A percentile compares a stretch with the other conserved stretches of the same genome.
Evolutionary conservation across 1,140 invertebrate genomes (phyloP).

Genomic region (Teleopsis dalmanni): DNA sequence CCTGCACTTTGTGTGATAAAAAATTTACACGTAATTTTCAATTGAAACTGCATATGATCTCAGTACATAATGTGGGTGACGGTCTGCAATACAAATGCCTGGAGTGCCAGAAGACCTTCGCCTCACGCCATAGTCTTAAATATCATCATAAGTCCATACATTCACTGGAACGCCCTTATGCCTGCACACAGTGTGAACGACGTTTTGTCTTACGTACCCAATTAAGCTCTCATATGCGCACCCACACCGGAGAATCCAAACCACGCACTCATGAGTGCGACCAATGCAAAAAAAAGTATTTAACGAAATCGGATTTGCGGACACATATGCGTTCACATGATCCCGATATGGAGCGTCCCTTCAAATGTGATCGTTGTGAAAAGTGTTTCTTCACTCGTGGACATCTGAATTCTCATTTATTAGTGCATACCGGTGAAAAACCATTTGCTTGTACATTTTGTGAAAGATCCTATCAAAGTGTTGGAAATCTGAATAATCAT

Average conservation of each 20-base stretch:
- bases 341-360: slow-evolving; percentile 32
- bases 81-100: slow-evolving; percentile 29
- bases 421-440: slow-evolving; percentile 38
- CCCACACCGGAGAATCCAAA: slow-evolving; percentile 43
- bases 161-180: slow-evolving; percentile 44
- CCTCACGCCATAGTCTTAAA: slow-evolving; percentile 32
- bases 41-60: slow-evolving; percentile 32
- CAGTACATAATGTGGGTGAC: slow-evolving; percentile 30
- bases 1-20: slow-evolving; percentile 31
- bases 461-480: slow-evolving; percentile 31
- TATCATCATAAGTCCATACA: slow-evolving; percentile 41
- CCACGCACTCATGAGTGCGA: slow-evolving; percentile 28
- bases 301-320: slow-evolving; percentile 32
- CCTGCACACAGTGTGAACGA: slow-evolving; percentile 44
- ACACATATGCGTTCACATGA: slow-evolving; percentile 38
- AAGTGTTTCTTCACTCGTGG: slow-evolving; percentile 37
- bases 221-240: slow-evolving; percentile 41
- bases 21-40: slow-evolving; percentile 40
- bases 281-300: slow-evolving; percentile 29
- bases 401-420: slow-evolving; percentile 28
- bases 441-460: slow-evolving; percentile 29
- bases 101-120: slow-evolving; percentile 30
- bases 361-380: slow-evolving; percentile 29
- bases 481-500: slow-evolving; percentile 38
- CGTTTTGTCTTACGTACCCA: slow-evolving; percentile 47